phyloP scores from a whole-genome alignment of 2,797 vertebrate species.

The Tolypeutes matacus region DNA sequence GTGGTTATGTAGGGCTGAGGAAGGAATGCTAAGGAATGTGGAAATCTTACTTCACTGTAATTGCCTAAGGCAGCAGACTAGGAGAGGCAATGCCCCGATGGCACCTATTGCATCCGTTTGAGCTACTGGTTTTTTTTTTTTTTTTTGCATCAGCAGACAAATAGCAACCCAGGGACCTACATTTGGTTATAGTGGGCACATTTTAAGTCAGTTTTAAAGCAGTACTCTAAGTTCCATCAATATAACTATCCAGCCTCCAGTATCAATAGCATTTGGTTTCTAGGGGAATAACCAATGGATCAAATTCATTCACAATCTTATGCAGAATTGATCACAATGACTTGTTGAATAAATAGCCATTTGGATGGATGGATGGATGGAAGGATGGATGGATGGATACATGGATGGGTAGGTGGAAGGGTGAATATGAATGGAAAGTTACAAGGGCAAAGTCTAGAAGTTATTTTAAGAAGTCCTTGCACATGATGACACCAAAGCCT shows the following conservation, averaged over 20 bases:
- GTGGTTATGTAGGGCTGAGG: too few relatives aligned
- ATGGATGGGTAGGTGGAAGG: not conserved
- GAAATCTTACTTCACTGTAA: not conserved
- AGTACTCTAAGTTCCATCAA: not conserved
- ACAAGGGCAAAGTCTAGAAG: conserved; percentile 1
- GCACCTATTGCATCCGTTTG: not conserved
- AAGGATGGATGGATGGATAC: not conserved
- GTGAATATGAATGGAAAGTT: conserved; percentile 36
- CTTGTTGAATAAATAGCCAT: not conserved
- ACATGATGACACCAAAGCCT: too few relatives aligned
- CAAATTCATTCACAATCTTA: conserved; percentile 11
- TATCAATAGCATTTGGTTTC: not conserved
- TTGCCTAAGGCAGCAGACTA: not conserved
- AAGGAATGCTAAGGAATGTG: too few relatives aligned
- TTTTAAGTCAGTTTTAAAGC: not conserved
- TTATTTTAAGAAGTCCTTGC: conserved; percentile 6
- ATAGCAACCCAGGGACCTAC: not conserved
- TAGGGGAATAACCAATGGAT: not conserved
- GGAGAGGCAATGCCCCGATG: not conserved
- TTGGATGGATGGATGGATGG: not conserved
- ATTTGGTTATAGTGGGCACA: not conserved
- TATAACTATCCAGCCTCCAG: not conserved
- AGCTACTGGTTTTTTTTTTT: not conserved
- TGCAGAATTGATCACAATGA: not conserved
- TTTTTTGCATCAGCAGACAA: not conserved